Conservation (phyloP, 92 coral and sea anemone species). For the Micromussa lordhowensis region DNA sequence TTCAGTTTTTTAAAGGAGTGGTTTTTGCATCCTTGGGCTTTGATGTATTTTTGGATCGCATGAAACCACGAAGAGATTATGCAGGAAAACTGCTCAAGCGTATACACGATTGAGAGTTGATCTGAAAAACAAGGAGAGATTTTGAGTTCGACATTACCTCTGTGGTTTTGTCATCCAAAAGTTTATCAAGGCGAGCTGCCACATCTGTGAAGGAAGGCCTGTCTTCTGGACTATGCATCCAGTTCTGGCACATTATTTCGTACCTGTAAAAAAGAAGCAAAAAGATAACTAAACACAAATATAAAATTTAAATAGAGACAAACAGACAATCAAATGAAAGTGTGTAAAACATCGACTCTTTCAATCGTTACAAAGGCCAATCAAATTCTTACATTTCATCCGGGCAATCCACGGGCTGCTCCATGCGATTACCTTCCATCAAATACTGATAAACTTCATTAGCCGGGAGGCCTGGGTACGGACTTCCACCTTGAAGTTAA, state of each 20-base stretch:
- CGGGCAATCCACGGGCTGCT: slow-evolving; percentile 87
- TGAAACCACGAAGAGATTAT: not conserved
- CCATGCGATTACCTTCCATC: slow-evolving; percentile 95
- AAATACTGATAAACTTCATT: slow-evolving; percentile 94
- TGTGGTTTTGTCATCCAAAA: slow-evolving; percentile 75
- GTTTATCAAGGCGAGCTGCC: slow-evolving; percentile 83
- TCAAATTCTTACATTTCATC: slow-evolving; percentile 84
- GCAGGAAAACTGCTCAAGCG: not conserved
- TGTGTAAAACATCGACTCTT: too few species aligned
- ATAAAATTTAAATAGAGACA: not conserved
- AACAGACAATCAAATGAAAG: not conserved
- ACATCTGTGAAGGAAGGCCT: slow-evolving; percentile 85
- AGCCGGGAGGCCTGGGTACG: slow-evolving; percentile 95
- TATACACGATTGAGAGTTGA: too few species aligned
- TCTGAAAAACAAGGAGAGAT: not conserved
- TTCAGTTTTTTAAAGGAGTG: too few species aligned
- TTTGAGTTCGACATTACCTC: slow-evolving; percentile 56
- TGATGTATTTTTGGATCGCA: not conserved
- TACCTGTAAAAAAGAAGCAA: slow-evolving; percentile 43
- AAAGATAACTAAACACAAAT: not conserved
- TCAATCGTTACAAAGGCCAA: not conserved
- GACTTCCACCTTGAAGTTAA: slow-evolving; percentile 81
- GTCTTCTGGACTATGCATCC: slow-evolving; percentile 86
- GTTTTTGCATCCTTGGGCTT: not conserved
- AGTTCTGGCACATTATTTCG: slow-evolving; percentile 75